Conservation (phyloP, 2,797 vertebrate species). For the Ctenosaura bakeri region DNA sequence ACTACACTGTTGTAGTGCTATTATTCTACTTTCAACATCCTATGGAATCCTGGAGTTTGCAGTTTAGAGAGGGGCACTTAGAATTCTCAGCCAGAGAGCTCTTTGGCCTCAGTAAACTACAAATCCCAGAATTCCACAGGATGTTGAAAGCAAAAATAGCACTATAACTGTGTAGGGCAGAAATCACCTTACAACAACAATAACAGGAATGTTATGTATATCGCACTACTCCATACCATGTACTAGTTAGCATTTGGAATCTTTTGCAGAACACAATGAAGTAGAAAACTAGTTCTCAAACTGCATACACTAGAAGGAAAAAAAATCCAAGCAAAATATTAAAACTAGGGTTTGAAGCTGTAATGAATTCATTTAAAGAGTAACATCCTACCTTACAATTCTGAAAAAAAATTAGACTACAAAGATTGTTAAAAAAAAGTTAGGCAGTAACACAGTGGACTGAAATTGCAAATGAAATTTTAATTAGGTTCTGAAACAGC, state of each 20-base stretch:
- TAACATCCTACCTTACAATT: neutral
- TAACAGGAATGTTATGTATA: neutral
- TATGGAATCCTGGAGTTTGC: no score
- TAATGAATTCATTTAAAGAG: neutral
- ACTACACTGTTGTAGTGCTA: no score
- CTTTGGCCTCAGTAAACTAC: no score
- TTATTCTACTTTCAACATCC: no score
- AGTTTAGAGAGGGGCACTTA: no score
- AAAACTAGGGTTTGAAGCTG: neutral
- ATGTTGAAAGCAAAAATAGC: no score
- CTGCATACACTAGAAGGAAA: neutral
- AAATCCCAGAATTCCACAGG: no score
- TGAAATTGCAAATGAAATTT: conserved; percentile 21
- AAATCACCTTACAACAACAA: neutral
- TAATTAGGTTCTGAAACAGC: neutral
- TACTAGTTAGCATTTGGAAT: neutral
- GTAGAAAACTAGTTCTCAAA: neutral
- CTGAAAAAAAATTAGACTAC: neutral
- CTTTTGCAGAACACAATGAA: neutral
- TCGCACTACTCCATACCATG: neutral
- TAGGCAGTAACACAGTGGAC: neutral
- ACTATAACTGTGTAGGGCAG: no score
- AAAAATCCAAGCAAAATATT: neutral
- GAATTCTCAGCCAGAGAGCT: no score
- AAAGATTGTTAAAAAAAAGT: conserved; percentile 5